Percentiles rank a stretch among this genome's conserved stretches.
Conservation (phyloP, 2,797 vertebrate species). For the Danio choprae region DNA sequence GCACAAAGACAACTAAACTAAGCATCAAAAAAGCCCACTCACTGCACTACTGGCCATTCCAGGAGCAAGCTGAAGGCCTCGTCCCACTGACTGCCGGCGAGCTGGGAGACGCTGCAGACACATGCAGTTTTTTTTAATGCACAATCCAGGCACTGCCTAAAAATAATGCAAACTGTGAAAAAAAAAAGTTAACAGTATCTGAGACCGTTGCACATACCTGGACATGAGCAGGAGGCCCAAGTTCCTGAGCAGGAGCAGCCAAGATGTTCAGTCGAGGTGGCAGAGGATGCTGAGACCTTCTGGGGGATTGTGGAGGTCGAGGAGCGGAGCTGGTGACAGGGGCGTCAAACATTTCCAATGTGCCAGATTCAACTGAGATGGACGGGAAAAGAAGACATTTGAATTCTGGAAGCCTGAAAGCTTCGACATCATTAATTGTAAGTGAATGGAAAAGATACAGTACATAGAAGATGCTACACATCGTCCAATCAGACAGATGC, state of each 20-base stretch:
- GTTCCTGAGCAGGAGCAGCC: conserved; percentile 85
- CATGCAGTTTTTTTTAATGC: background rate
- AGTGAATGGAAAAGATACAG: background rate
- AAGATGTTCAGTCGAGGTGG: conserved; percentile 88
- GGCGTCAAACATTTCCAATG: conserved; percentile 85
- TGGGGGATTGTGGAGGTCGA: conserved; percentile 88
- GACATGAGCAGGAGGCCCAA: conserved; percentile 89
- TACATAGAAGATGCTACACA: background rate
- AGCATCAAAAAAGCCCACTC: conserved; percentile 62
- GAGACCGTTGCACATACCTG: conserved; percentile 57
- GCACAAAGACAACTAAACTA: background rate
- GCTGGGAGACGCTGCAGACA: conserved; percentile 73
- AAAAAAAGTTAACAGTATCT: background rate
- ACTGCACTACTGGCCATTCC: conserved; percentile 87
- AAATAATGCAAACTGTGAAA: background rate
- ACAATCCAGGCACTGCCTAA: background rate
- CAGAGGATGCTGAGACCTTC: conserved; percentile 86
- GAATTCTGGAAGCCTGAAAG: background rate
- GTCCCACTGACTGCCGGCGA: conserved; percentile 86
- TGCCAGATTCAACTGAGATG: conserved; percentile 80
- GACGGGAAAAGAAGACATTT: background rate
- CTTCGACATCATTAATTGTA: background rate
- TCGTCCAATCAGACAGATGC: background rate
- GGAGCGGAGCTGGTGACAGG: conserved; percentile 85
- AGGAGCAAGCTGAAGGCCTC: conserved; percentile 87